Percentiles rank a stretch among this genome's conserved stretches.
phyloP scores from a whole-genome alignment of 2,888 invertebrate species.

The Xestobium rufovillosum region DNA sequence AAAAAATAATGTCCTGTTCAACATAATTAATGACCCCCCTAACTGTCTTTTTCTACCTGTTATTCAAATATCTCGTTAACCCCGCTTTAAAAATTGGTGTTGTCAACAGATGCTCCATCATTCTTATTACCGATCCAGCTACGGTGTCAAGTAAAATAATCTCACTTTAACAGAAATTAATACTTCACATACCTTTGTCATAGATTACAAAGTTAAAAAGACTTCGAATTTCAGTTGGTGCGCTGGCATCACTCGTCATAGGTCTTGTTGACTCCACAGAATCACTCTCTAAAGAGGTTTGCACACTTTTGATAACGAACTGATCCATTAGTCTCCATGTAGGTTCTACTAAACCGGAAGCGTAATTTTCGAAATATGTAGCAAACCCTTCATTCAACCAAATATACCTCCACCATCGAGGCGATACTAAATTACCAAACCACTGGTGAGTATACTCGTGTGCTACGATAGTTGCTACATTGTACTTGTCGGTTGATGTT shows the following conservation, averaged over 20 bases:
- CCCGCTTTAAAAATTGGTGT: neutral
- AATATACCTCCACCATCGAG: conserved; percentile 40
- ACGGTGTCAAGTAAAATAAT: neutral
- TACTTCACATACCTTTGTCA: conserved; percentile 3
- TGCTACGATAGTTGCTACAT: conserved; percentile 37
- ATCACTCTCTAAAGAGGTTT: neutral
- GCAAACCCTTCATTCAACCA: conserved; percentile 51
- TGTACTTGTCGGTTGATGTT: conserved; percentile 24
- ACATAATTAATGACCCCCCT: too few relatives aligned
- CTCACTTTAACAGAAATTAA: conserved; percentile 1
- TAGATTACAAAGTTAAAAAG: conserved; percentile 1
- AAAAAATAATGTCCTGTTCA: too few relatives aligned
- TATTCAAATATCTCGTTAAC: neutral
- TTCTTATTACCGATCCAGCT: neutral
- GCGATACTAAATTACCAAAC: conserved; percentile 44
- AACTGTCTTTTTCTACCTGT: neutral
- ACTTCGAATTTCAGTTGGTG: neutral
- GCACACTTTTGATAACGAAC: neutral
- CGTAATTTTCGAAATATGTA: conserved; percentile 44
- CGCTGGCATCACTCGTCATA: conserved; percentile 1
- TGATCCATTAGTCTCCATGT: conserved; percentile 34
- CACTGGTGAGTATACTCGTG: conserved; percentile 53
- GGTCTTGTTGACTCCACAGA: neutral
- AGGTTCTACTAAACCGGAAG: conserved; percentile 29
- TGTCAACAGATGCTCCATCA: conserved; percentile 1